Base-by-base conservation (phyloP, 2,888 invertebrate species). In the Mantis religiosa region DNA sequence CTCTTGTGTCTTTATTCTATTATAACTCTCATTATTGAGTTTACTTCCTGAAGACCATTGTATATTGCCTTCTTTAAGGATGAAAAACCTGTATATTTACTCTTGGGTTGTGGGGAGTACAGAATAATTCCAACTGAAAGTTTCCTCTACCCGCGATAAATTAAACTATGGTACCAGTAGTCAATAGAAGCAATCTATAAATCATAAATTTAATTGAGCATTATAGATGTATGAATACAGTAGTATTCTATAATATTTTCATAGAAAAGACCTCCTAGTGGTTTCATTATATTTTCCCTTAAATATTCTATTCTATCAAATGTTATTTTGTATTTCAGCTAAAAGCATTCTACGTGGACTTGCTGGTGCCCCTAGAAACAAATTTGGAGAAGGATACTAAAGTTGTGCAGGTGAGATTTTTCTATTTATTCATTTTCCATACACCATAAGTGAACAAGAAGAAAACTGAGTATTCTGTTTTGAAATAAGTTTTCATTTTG, bases 301-400 rank as follows among this genome's bases (percentile, higher is more conserved):
- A 8, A 6, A 2, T 25, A 82, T 82, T 28, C 4, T 30, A 14
- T 89, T 89, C 84, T 89, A 27, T 88, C 89, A 41, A 41, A 41
- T 34, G 34, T 41, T 1, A 12, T 91, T 91, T 91, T 91, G 90
- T 91, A 91, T 94, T 95, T 83, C 95, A 98, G 98, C 94, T 98
- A 91, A 98, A 98, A 94, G 98, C 98, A 47, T 98, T 98, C 93
- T 98, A 98, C 94, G 98, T 98, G 90, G 98, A 98, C 94, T 95
- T 98, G 91, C 94, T 98, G 92, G 97, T 98, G 91, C 98, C 98
- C 91, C 94, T 98, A 93, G 98, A 98, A 95, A 97, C 97, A 90
- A 98, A 98, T 94, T 94, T 98, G 92, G 98, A 98, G 93, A 98
- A 98, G 93, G 98, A 98, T 94, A 98, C 98, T 90, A 98, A 98